Evolutionary conservation across 2,113 vertebrate species (phyloP), one percentile per base, ranked within the genome.

Genomic region (Archilochus colubris): DNA sequence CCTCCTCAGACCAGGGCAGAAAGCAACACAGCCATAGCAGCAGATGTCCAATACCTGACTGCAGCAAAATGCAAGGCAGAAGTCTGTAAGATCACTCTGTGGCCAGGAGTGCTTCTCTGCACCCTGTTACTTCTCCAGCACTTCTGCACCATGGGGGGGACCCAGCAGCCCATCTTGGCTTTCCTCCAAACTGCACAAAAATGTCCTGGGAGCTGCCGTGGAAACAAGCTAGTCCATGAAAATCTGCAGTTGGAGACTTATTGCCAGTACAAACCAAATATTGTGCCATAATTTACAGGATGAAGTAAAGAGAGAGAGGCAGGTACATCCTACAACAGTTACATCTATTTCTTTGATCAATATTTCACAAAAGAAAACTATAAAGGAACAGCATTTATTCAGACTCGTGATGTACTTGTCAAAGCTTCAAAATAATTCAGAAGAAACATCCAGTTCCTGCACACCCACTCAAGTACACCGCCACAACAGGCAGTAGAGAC

Each of bases 401-500:
- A 88, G 33, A 43, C 10, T 55, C 27, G 12, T 9, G 27, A 70
- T 44, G 53, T 59, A 40, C 30, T 44, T 74, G 24, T 44, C 69
- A 82, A 58, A 44, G 10, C 23, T 72, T 74, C 68, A 91, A 81
- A 88, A 75, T 63, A 74, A 84, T 21, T 40, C 40, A 46, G 48
- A 80, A 88, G 81, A 79, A 93, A 82, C 58, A 77, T 21, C 17
- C 64, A 55, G 55, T n/a, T 88, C 55, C 64, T 0, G 1, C 24
- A 67, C 1, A 2, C 30, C 23, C 3, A 6, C 53, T 92, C 64
- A 82, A 72, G 66, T 9, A 53, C 2, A 4, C 38, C 88, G 57
- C 31, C 0, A 0, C 57, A 33, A 48, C 17, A 48, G 31, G 72
- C 38, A 85, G 55, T 0, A 0, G 30, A 61, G n/a, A 36, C 28